Percentiles rank a stretch among this genome's conserved stretches.
These are phyloP conservation scores for Microctenopoma steveboyesi DNA, from an alignment of 2,797 vertebrate species.

Conservation along the genomic window DNA sequence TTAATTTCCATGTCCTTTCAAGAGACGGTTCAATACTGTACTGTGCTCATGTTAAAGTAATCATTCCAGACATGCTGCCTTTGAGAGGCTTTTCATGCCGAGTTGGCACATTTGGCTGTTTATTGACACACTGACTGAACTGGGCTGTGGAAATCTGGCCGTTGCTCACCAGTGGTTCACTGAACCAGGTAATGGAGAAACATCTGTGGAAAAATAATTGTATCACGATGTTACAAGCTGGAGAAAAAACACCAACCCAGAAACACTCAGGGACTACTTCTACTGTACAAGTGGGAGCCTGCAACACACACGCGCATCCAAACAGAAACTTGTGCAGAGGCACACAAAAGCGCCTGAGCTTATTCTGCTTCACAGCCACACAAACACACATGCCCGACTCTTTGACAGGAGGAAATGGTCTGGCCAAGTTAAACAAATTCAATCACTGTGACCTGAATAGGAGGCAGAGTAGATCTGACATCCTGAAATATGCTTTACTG, in stretches of 20 bases:
- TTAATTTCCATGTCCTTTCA: constrained; percentile 57
- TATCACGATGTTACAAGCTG: constrained; percentile 26
- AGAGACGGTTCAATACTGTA: constrained; percentile 53
- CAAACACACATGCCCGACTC: not conserved
- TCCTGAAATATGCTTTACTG: constrained; percentile 40
- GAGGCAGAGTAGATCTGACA: constrained; percentile 50
- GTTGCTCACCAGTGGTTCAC: constrained; percentile 13
- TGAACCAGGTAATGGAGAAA: constrained; percentile 21
- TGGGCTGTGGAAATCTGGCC: constrained; percentile 36
- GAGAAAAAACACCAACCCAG: constrained; percentile 16
- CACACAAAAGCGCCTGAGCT: not conserved
- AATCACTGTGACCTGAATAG: constrained; percentile 55
- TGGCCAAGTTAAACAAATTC: constrained; percentile 62
- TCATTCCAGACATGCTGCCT: constrained; percentile 52
- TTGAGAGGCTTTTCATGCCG: constrained; percentile 32
- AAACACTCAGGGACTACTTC: constrained; percentile 14
- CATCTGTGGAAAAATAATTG: constrained; percentile 30
- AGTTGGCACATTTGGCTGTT: constrained; percentile 47
- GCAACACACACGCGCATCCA: not conserved
- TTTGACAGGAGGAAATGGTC: constrained; percentile 43
- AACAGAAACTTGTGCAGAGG: not conserved
- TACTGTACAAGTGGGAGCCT: constrained; percentile 7
- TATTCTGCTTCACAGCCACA: not conserved
- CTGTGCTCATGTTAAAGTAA: constrained; percentile 43
- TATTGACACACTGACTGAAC: constrained; percentile 50